These are phyloP conservation scores for Prietella phreatophila DNA, from an alignment of 2,113 vertebrate genomes.

Conservation along the genomic window DNA sequence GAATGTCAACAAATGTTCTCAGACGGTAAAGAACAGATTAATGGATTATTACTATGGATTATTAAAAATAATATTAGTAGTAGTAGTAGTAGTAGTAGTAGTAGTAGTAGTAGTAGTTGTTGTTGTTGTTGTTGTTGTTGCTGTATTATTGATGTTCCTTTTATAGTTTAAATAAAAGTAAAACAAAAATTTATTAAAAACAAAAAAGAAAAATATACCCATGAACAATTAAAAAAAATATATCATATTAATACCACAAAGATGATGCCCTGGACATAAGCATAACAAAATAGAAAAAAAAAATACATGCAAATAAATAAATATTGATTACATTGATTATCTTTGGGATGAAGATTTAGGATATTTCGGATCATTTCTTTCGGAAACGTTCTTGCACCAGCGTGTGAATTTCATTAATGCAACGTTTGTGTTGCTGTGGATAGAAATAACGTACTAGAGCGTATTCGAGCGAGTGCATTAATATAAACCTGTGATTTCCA, in stretches of 20 bases:
- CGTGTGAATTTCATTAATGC: background rate
- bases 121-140: no score
- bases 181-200: no score
- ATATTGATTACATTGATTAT: background rate
- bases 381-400: background rate
- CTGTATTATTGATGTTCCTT: background rate
- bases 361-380: background rate
- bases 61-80: background rate
- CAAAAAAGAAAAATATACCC: background rate
- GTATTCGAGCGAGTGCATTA: background rate
- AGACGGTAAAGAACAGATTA: background rate
- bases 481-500: background rate
- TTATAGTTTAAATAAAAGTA: background rate
- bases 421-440: background rate
- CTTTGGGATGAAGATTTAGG: background rate
- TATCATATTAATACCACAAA: background rate
- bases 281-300: background rate
- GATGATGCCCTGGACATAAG: background rate
- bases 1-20: background rate
- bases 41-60: no score
- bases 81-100: background rate
- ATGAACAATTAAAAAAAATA: background rate
- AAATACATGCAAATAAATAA: background rate
- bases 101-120: background rate
- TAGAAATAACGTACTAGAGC: background rate